phyloP scores from a whole-genome alignment of 2,797 vertebrate species.

The Anomalospiza imberbis region DNA sequence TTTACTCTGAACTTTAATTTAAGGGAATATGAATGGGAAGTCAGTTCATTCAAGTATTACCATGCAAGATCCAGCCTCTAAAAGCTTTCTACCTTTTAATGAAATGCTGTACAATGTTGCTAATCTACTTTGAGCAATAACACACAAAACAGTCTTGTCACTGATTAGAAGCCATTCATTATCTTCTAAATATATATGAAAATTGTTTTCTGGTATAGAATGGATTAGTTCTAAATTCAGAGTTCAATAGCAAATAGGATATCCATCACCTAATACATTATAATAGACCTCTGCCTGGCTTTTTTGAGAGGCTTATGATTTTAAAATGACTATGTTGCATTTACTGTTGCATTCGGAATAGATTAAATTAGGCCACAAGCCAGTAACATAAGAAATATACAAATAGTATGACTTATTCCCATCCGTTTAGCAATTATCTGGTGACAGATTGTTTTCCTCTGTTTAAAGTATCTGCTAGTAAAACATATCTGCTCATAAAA shows the following conservation, averaged over 20 bases:
- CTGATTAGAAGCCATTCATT: constrained; percentile 39
- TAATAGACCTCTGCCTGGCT: background rate
- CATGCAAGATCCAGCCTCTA: background rate
- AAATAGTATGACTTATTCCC: background rate
- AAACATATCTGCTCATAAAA: background rate
- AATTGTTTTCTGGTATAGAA: background rate
- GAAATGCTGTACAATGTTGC: background rate
- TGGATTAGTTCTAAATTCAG: background rate
- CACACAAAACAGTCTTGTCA: background rate
- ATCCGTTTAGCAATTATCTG: background rate
- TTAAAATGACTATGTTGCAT: background rate
- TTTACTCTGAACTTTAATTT: background rate
- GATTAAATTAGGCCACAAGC: background rate
- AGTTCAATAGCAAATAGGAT: constrained; percentile 34
- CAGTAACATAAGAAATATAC: background rate
- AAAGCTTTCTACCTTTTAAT: background rate
- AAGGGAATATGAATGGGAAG: background rate
- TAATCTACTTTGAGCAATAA: background rate
- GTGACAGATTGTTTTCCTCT: background rate
- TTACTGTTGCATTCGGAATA: background rate
- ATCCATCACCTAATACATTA: constrained; percentile 37
- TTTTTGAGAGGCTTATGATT: constrained; percentile 39
- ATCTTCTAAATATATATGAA: constrained; percentile 55
- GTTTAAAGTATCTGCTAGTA: background rate
- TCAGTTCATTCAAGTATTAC: background rate